A percentile compares a stretch with the other conserved stretches of the same genome.
Conservation (phyloP, 1,140 invertebrate species). For the Hyles euphorbiae region DNA sequence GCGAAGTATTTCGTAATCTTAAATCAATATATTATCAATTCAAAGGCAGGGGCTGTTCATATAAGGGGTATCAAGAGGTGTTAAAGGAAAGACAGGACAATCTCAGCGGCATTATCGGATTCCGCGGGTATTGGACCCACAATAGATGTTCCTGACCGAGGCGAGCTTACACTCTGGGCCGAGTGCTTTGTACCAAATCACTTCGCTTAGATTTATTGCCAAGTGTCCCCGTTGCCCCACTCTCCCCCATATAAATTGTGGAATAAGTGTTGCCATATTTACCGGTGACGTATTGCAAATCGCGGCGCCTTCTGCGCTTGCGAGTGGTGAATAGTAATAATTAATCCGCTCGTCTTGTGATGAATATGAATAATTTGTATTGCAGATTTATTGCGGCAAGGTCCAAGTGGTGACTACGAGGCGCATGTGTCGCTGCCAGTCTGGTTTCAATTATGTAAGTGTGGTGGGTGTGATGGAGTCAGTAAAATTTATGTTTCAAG, state of each 20-base stretch:
- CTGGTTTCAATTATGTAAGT: too few relatives aligned
- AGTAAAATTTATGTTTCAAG: too few relatives aligned
- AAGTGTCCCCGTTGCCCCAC: slow-evolving; percentile 59
- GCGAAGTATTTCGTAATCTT: slow-evolving; percentile 12
- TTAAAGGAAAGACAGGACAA: slow-evolving; percentile 70
- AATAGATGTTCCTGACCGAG: slow-evolving; percentile 65
- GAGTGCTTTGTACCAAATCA: slow-evolving; percentile 72
- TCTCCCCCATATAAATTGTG: slow-evolving; percentile 65
- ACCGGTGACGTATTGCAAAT: slow-evolving; percentile 70
- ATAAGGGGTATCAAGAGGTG: slow-evolving; percentile 54
- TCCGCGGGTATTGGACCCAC: slow-evolving; percentile 57
- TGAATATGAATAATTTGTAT: slow-evolving; percentile 70
- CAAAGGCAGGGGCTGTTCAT: slow-evolving; percentile 31
- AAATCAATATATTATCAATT: slow-evolving; percentile 42
- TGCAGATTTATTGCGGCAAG: slow-evolving; percentile 50
- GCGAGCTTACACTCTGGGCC: slow-evolving; percentile 59
- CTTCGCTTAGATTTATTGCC: slow-evolving; percentile 67
- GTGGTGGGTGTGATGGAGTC: too few relatives aligned
- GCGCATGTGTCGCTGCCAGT: slow-evolving; percentile 25
- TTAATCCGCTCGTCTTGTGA: slow-evolving; percentile 61
- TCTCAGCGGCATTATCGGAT: slow-evolving; percentile 70
- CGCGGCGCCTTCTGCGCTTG: slow-evolving; percentile 53
- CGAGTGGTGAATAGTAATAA: slow-evolving; percentile 65
- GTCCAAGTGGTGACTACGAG: slow-evolving; percentile 4
- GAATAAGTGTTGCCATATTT: slow-evolving; percentile 74